Conservation (phyloP, 2,797 vertebrate genomes). For the Hyperoplus lanceolatus region DNA sequence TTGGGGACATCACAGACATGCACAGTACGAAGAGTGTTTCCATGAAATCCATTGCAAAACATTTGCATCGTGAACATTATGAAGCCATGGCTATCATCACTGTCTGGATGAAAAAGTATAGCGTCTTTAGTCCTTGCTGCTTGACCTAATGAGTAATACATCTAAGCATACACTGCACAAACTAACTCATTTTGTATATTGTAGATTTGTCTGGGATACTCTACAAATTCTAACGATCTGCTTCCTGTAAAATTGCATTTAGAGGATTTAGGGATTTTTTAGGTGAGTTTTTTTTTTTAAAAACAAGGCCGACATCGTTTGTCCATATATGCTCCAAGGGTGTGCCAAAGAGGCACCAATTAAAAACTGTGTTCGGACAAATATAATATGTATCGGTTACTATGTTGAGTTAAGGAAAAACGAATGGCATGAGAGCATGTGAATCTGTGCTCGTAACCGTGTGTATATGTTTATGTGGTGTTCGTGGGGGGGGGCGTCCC, state of each 20-base stretch:
- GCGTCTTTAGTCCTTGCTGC: not conserved
- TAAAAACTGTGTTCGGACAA: slow-evolving; percentile 1
- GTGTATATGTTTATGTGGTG: not conserved
- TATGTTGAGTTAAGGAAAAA: slow-evolving; percentile 40
- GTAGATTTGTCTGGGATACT: not conserved
- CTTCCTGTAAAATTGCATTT: slow-evolving; percentile 7
- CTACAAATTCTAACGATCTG: slow-evolving; percentile 1
- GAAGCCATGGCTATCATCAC: slow-evolving; percentile 15
- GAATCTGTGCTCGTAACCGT: slow-evolving; percentile 7
- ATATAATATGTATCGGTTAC: slow-evolving; percentile 19
- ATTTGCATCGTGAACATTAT: not conserved
- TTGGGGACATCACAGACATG: not conserved
- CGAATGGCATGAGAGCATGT: slow-evolving; percentile 9
- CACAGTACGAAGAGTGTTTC: not conserved
- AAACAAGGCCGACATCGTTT: not conserved
- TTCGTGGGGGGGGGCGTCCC: slow-evolving; percentile 26
- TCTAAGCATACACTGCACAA: not conserved
- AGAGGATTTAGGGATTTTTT: not conserved
- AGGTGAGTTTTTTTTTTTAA: not conserved
- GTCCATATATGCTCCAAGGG: not conserved
- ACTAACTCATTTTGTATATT: not conserved
- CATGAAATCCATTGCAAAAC: slow-evolving; percentile 15
- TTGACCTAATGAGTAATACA: slow-evolving; percentile 9
- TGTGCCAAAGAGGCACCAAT: not conserved
- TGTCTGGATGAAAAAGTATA: not conserved